Evolutionary conservation across 2,888 invertebrate species (phyloP), one percentile per base, ranked within the genome.

Genomic region (Dryobotodes eremita): DNA sequence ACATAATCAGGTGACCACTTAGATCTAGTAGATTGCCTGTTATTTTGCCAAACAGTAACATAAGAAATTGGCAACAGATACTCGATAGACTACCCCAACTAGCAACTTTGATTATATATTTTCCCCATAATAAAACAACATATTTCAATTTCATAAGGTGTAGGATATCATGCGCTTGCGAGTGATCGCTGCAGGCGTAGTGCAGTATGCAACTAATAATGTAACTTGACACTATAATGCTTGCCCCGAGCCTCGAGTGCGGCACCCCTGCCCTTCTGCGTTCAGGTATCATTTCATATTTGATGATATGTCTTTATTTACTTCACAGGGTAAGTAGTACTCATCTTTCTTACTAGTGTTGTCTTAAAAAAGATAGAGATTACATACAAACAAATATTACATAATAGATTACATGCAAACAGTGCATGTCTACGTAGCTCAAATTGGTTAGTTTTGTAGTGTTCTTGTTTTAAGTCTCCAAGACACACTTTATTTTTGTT

Each of bases 181-280:
- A 53, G n/a, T 26, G 61, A 59, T 64, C 42, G 89, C 85, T 82
- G 78, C 80, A 80, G 89, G 88, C 77, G 71, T 62, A 46, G 66
- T 66, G 74, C 79, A 80, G 61, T 23, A 71, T 77, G 85, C 66
- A 78, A 80, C 84, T 89, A 90, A 90, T 91, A 91, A 90, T 80
- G 95, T 92, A 95, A 96, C 89, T 48, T 75, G 91, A 95, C 93
- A 94, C 95, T 85, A 93, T 95, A 96, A 96, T 95, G 94, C 86
- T 84, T 77, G 94, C 95, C 94, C 68, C 82, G 78, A 90, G 95
- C 94, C n/a, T 71, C 59, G 66, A 66, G 65, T 68, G 74, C 69
- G 69, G 61, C 79, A 68, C 80, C 77, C 50, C 79, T 82, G 68
- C 59, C 3, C 36, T 65, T 10, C 48, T 55, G 50, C n/a, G 64